phyloP scores from a whole-genome alignment of 1,140 invertebrate species.

The Coptotermes formosanus region DNA sequence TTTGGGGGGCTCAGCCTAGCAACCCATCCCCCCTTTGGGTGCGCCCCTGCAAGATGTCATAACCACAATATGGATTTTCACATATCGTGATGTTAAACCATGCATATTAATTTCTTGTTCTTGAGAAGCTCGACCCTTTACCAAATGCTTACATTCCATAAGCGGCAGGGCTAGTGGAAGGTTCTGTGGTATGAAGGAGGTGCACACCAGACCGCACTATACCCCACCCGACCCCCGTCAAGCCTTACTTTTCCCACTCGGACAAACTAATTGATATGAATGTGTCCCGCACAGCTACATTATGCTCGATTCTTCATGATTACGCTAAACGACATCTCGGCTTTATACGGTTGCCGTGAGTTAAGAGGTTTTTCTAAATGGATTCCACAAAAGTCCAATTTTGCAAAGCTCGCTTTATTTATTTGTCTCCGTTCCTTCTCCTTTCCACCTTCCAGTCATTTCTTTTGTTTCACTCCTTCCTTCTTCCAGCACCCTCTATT shows the following conservation, averaged over 20 bases:
- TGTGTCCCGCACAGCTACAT: neutral
- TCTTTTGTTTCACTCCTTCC: neutral
- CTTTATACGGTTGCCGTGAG: neutral
- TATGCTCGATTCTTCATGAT: slow-evolving; percentile 3
- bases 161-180: too few relatives aligned
- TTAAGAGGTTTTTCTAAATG: slow-evolving; percentile 16
- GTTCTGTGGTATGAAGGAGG: too few relatives aligned
- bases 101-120: too few relatives aligned
- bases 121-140: too few relatives aligned
- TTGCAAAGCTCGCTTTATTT: slow-evolving; percentile 9
- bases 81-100: too few relatives aligned
- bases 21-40: too few relatives aligned
- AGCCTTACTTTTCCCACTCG: neutral
- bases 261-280: slow-evolving; percentile 10
- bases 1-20: too few relatives aligned
- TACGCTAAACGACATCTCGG: neutral
- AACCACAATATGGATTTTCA: too few relatives aligned
- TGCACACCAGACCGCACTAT: too few relatives aligned
- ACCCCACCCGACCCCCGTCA: too few relatives aligned
- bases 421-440: neutral
- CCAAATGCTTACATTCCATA: too few relatives aligned
- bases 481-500: neutral
- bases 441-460: neutral
- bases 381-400: slow-evolving; percentile 12
- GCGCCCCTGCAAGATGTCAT: too few relatives aligned